A percentile compares a stretch with the other conserved stretches of the same genome.
Conservation (phyloP, 2,888 invertebrate species). For the Lobophora halterata region DNA sequence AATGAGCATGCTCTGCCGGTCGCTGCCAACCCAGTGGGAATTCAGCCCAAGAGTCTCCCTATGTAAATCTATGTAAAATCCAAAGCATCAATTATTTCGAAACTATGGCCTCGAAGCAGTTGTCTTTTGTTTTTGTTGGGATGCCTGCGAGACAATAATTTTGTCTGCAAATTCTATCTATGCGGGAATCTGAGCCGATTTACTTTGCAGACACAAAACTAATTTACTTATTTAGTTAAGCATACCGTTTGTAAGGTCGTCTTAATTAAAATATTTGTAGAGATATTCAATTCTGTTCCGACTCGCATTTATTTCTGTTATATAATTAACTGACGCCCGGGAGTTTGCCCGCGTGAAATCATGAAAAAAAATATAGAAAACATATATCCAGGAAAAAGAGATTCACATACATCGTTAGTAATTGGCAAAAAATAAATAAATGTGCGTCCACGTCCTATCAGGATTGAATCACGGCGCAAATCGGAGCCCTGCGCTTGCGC, state of each 20-base stretch:
- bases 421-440: slow-evolving; percentile 25
- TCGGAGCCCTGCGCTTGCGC: slow-evolving; percentile 6
- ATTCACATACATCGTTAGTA: slow-evolving; percentile 7
- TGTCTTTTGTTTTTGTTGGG: slow-evolving; percentile 44
- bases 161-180: slow-evolving; percentile 60
- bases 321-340: slow-evolving; percentile 4
- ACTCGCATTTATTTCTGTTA: not conserved
- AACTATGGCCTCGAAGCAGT: slow-evolving; percentile 29
- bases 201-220: slow-evolving; percentile 23
- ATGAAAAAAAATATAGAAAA: too few relatives aligned
- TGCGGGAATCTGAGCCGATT: slow-evolving; percentile 41
- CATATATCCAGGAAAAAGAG: slow-evolving; percentile 3
- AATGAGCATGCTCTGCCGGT: too few relatives aligned
- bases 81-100: slow-evolving; percentile 11
- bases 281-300: not conserved
- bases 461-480: slow-evolving; percentile 24
- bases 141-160: slow-evolving; percentile 41
- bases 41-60: too few relatives aligned
- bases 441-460: slow-evolving; percentile 19
- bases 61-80: not conserved
- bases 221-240: slow-evolving; percentile 23
- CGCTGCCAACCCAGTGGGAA: too few relatives aligned
- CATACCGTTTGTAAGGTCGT: slow-evolving; percentile 24
- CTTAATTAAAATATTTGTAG: slow-evolving; percentile 20
- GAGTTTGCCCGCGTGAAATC: too few relatives aligned